These are phyloP conservation scores for Horisme vitalbata DNA, from an alignment of 2,888 invertebrate species.

Conservation along the genomic window DNA sequence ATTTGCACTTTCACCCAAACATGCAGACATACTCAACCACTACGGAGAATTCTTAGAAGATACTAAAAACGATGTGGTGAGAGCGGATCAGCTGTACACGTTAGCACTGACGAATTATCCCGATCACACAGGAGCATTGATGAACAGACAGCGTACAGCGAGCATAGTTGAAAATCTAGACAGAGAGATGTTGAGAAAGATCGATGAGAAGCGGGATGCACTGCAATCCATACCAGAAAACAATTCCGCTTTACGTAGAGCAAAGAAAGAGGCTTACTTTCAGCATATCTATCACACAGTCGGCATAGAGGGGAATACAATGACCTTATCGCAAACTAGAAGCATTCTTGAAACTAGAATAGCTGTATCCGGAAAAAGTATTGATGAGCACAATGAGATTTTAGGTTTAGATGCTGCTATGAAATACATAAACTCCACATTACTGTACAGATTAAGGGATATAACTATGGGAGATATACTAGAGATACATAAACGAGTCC, in stretches of 20 bases:
- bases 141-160: conserved; percentile 92
- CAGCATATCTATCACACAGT: conserved; percentile 98
- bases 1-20: conserved; percentile 93
- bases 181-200: conserved; percentile 87
- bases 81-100: conserved; percentile 95
- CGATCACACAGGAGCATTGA: conserved; percentile 89
- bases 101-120: conserved; percentile 93
- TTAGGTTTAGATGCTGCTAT: conserved; percentile 96
- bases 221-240: conserved; percentile 91
- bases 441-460: conserved; percentile 89
- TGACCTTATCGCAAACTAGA: conserved; percentile 95
- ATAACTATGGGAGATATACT: conserved; percentile 93
- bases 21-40: conserved; percentile 95
- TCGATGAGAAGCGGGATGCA: conserved; percentile 92
- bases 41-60: conserved; percentile 97
- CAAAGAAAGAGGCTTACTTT: conserved; percentile 97
- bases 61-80: conserved; percentile 91
- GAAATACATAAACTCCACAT: conserved; percentile 93
- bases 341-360: conserved; percentile 93
- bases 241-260: conserved; percentile 90
- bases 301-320: conserved; percentile 98
- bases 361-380: conserved; percentile 93
- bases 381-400: conserved; percentile 98
- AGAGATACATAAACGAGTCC: conserved; percentile 94
- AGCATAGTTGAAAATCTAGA: conserved; percentile 96